Evolutionary conservation across 2,113 vertebrate species (phyloP), one percentile per base, ranked within the genome.

Genomic region (Nettapus auritus): DNA sequence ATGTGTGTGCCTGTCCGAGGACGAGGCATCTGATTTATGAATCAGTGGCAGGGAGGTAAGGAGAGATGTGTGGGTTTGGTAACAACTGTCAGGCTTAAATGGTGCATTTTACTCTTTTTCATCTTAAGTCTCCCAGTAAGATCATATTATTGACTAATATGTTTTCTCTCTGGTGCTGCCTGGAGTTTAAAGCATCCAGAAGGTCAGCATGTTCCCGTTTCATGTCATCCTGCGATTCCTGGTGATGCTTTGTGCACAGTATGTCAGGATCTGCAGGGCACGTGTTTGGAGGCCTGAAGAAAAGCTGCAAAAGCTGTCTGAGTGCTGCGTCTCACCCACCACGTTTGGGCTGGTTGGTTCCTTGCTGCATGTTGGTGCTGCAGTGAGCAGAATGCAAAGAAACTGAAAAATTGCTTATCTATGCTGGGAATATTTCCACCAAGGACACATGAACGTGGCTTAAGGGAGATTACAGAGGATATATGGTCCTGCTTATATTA

Each of bases 101-200:
- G 69, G 86, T 90, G 50, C 80, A 82, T 96, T 95, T 95, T 90
- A 90, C 55, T 82, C 53, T 86, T 78, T 92, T 88, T 92, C 69
- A 83, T 66, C 73, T 71, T 71, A 26, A 22, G 34, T 93, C 69
- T 96, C 66, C 69, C 44, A 93, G 79, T 34, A 86, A 93, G 90
- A 94, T 79, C 3, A 15, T 78, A 73, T 90, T 97, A 95, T 97
- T 93, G 48, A 88, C 62, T 93, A 81, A 36, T 3, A 19, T 75
- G 28, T 94, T 91, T 93, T 81, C 19, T 86, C 16, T 90, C 13
- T 88, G 50, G 28, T 76, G 34, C 44, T 89, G 86, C 66, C 38
- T 19, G 23, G 69, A 79, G 40, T 55, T 90, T 84, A 90, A 93
- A 90, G 57, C 67, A 59, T 69, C 57, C 69, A 73, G 82, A 75